Evolutionary conservation across 1,140 invertebrate species (phyloP).

Genomic region (Acromyrmex echinatior): DNA sequence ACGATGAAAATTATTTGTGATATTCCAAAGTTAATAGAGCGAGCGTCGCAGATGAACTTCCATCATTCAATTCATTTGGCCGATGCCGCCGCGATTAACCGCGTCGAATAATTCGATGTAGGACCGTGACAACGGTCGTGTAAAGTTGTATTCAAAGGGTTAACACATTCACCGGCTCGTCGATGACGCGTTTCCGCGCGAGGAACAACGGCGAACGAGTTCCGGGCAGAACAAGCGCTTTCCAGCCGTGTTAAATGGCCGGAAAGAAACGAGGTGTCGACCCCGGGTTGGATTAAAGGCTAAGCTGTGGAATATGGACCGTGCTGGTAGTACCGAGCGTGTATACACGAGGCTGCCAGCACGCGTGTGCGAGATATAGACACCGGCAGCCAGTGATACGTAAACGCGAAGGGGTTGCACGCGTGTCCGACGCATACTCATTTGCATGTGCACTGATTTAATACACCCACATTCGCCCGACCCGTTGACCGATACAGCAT

Average conservation of each 20-base stretch:
- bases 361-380: conserved; percentile 13
- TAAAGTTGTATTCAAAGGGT: conserved; percentile 44
- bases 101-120: conserved; percentile 31
- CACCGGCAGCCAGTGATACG: conserved; percentile 27
- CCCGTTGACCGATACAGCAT: neutral
- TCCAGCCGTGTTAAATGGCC: conserved; percentile 71
- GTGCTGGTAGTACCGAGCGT: neutral
- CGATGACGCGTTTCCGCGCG: conserved; percentile 50
- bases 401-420: conserved; percentile 29
- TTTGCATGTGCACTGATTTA: neutral
- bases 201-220: conserved; percentile 39
- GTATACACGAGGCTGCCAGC: conserved; percentile 11
- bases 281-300: conserved; percentile 61
- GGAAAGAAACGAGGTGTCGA: conserved; percentile 74
- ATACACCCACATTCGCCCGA: neutral
- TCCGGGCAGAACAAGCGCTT: conserved; percentile 43
- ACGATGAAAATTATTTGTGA: conserved; percentile 16
- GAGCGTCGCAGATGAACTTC: conserved; percentile 15
- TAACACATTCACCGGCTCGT: conserved; percentile 25
- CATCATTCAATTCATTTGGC: neutral
- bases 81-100: conserved; percentile 1
- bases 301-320: conserved; percentile 67
- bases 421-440: neutral
- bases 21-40: conserved; percentile 1
- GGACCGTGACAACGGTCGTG: neutral